Percentiles rank a stretch among this genome's conserved stretches.
These are phyloP conservation scores for Mesoligia furuncula DNA, from an alignment of 2,888 invertebrate genomes.

Conservation along the genomic window DNA sequence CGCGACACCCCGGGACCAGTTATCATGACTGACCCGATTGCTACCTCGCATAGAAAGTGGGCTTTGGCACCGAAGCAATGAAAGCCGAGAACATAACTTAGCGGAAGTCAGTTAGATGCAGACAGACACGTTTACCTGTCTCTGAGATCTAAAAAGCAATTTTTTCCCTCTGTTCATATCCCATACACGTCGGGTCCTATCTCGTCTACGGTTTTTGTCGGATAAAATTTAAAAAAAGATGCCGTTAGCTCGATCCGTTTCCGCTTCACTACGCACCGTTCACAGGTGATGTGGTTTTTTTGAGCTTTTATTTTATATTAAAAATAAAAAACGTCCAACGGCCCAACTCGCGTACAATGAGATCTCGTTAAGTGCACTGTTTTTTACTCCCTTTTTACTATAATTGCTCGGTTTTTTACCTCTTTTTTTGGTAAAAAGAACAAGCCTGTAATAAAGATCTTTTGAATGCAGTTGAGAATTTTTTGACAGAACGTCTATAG, in stretches of 20 bases:
- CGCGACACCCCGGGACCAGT: conserved; percentile 44
- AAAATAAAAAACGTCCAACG: conserved; percentile 79
- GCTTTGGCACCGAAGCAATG: conserved; percentile 47
- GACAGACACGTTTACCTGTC: conserved; percentile 64
- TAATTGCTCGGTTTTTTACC: conserved; percentile 76
- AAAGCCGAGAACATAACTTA: conserved; percentile 56
- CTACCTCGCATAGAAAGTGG: conserved; percentile 54
- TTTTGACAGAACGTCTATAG: conserved; percentile 63
- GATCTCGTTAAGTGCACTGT: conserved; percentile 83
- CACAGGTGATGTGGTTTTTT: conserved; percentile 87
- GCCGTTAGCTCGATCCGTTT: conserved; percentile 88
- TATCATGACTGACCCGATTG: conserved; percentile 53
- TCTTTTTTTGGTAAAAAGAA: conserved; percentile 56
- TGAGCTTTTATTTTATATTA: conserved; percentile 85
- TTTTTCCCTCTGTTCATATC: conserved; percentile 84
- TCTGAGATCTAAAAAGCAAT: conserved; percentile 64
- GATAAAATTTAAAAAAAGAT: conserved; percentile 81
- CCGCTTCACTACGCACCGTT: conserved; percentile 86
- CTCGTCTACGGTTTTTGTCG: conserved; percentile 85
- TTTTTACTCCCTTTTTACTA: conserved; percentile 74
- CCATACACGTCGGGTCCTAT: conserved; percentile 85
- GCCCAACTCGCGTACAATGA: conserved; percentile 79
- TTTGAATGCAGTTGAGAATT: conserved; percentile 61
- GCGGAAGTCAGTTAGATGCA: conserved; percentile 53
- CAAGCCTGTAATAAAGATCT: conserved; percentile 66